phyloP scores from a whole-genome alignment of 2,888 invertebrate species.

The Acronicta psi region DNA sequence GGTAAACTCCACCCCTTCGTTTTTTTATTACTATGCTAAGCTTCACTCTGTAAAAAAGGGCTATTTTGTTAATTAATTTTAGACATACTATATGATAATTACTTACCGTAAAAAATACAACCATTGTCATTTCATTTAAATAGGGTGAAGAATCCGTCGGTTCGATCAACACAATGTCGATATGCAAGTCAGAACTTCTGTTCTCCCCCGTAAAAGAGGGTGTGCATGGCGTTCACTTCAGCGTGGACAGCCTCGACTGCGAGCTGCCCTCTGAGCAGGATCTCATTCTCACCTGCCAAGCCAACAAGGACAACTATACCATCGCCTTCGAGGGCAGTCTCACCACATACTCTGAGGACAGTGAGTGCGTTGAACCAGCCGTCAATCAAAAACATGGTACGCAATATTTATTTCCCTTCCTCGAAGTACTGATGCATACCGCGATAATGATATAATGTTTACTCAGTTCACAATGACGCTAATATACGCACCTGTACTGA shows the following conservation, averaged over 20 bases:
- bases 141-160: slow-evolving; percentile 93
- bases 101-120: too few relatives aligned
- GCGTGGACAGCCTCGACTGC: slow-evolving; percentile 97
- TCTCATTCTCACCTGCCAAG: slow-evolving; percentile 96
- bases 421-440: slow-evolving; percentile 38
- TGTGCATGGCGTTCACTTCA: slow-evolving; percentile 93
- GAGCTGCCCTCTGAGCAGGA: slow-evolving; percentile 94
- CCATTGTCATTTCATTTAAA: slow-evolving; percentile 42
- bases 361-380: slow-evolving; percentile 90
- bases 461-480: slow-evolving; percentile 56
- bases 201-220: slow-evolving; percentile 97
- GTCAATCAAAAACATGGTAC: slow-evolving; percentile 88
- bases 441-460: slow-evolving; percentile 69
- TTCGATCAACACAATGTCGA: slow-evolving; percentile 94
- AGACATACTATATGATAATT: too few relatives aligned
- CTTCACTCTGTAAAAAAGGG: neutral
- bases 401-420: slow-evolving; percentile 35
- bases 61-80: neutral
- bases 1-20: neutral
- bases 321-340: slow-evolving; percentile 97
- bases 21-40: neutral
- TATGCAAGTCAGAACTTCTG: slow-evolving; percentile 96
- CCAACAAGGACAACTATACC: slow-evolving; percentile 98
- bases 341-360: slow-evolving; percentile 95
- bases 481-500: slow-evolving; percentile 58